Conservation (phyloP, 2,888 invertebrate genomes). For the Uropetala carovei region DNA sequence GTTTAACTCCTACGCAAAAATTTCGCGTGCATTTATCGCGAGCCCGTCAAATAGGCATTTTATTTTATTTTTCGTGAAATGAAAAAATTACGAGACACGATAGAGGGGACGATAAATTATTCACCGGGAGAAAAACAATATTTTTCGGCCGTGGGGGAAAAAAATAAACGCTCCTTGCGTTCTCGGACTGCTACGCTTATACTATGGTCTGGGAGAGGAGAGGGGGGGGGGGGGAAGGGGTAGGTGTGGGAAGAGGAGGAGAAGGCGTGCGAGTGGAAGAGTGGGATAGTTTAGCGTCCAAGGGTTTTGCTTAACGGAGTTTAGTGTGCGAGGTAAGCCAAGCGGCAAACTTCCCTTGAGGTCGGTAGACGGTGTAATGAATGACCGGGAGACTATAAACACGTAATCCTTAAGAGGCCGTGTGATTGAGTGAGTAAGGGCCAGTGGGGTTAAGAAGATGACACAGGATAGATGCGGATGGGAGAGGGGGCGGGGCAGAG, state of each 20-base stretch:
- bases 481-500: not conserved
- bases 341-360: slow-evolving; percentile 59
- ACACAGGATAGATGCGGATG: not conserved
- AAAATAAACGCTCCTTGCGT: too few relatives aligned
- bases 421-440: slow-evolving; percentile 53
- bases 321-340: slow-evolving; percentile 22
- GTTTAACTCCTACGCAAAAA: too few relatives aligned
- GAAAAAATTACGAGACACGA: too few relatives aligned
- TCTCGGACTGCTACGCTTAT: too few relatives aligned
- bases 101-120: too few relatives aligned
- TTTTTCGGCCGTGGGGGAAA: too few relatives aligned
- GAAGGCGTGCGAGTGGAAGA: not conserved
- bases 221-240: not conserved
- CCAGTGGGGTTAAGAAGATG: slow-evolving; percentile 14
- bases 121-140: too few relatives aligned
- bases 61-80: too few relatives aligned
- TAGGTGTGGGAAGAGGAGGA: not conserved
- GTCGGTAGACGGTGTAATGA: slow-evolving; percentile 52
- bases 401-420: slow-evolving; percentile 44
- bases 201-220: too few relatives aligned
- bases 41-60: too few relatives aligned
- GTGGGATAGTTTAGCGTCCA: not conserved
- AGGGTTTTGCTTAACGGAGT: slow-evolving; percentile 39
- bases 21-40: too few relatives aligned
- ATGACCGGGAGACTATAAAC: slow-evolving; percentile 55